Conservation (phyloP, 2,113 vertebrate species). For the Nettapus auritus region DNA sequence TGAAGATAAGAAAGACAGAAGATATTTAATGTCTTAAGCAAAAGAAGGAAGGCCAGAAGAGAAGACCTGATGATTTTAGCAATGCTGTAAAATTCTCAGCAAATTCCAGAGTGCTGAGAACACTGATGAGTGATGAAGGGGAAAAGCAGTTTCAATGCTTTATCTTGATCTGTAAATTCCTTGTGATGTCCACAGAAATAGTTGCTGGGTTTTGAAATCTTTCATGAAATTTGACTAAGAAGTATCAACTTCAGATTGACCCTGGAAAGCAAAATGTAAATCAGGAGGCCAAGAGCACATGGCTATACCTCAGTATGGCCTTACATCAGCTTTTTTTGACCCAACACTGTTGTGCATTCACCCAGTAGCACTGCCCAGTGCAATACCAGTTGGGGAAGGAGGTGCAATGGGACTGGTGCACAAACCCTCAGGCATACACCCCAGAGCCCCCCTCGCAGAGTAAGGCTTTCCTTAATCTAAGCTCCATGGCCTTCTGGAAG, state of each 20-base stretch:
- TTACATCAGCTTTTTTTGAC: neutral
- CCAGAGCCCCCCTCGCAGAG: neutral
- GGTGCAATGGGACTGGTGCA: neutral
- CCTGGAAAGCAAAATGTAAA: constrained; percentile 13
- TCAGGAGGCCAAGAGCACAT: neutral
- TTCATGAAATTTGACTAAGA: neutral
- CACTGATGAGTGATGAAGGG: constrained; percentile 9
- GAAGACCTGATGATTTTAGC: neutral
- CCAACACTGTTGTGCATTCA: neutral
- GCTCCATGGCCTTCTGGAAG: neutral
- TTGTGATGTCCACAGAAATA: constrained; percentile 14
- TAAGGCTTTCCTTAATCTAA: neutral
- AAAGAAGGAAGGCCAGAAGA: constrained; percentile 8
- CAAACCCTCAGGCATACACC: neutral
- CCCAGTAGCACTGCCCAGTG: neutral
- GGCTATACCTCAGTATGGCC: neutral
- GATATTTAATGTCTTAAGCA: neutral
- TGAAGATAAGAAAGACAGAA: neutral
- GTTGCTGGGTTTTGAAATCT: constrained; percentile 9
- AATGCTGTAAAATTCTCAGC: constrained; percentile 7
- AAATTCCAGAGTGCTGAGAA: constrained; percentile 62
- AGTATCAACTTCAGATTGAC: neutral
- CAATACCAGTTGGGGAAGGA: neutral
- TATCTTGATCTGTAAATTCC: constrained; percentile 41
- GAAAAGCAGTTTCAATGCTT: constrained; percentile 32